Percentiles rank a stretch among this genome's conserved stretches.
Conservation (phyloP, 2,888 invertebrate genomes). For the Alloplasta piceator region DNA sequence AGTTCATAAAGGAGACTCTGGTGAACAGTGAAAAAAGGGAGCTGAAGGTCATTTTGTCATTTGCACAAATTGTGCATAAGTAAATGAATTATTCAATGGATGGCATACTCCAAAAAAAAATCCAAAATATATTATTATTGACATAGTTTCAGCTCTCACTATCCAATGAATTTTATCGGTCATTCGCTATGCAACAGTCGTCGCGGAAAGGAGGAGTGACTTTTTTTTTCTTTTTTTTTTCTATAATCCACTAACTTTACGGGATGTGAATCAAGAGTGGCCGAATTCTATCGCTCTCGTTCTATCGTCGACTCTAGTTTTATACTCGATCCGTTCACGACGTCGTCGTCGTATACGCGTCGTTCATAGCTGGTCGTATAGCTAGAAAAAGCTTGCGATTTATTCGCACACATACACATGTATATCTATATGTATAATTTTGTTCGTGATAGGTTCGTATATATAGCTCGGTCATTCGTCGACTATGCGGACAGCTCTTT, state of each 20-base stretch:
- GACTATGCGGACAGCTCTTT: slow-evolving; percentile 54
- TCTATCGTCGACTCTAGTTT: slow-evolving; percentile 28
- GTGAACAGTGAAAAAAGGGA: too few species aligned
- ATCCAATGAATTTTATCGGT: slow-evolving; percentile 8
- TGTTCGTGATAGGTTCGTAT: slow-evolving; percentile 30
- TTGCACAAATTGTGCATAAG: too few species aligned
- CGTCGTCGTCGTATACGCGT: slow-evolving; percentile 12
- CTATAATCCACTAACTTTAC: background rate
- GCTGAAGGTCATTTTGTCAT: too few species aligned
- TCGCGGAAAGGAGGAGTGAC: background rate
- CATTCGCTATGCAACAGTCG: slow-evolving; percentile 1
- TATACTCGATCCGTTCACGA: slow-evolving; percentile 17
- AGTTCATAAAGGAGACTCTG: too few species aligned
- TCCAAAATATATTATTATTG: background rate
- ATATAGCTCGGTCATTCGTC: slow-evolving; percentile 54
- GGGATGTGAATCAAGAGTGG: slow-evolving; percentile 24
- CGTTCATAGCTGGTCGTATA: background rate
- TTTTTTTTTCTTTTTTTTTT: background rate
- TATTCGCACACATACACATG: background rate
- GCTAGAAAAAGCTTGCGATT: slow-evolving; percentile 17
- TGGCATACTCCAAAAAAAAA: too few species aligned
- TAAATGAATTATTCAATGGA: too few species aligned
- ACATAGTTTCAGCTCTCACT: background rate
- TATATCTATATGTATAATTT: slow-evolving; percentile 25
- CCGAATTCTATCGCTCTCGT: slow-evolving; percentile 36